These are phyloP conservation scores for Chelonoidis abingdonii DNA, from an alignment of 2,113 vertebrate genomes.

Conservation along the genomic window DNA sequence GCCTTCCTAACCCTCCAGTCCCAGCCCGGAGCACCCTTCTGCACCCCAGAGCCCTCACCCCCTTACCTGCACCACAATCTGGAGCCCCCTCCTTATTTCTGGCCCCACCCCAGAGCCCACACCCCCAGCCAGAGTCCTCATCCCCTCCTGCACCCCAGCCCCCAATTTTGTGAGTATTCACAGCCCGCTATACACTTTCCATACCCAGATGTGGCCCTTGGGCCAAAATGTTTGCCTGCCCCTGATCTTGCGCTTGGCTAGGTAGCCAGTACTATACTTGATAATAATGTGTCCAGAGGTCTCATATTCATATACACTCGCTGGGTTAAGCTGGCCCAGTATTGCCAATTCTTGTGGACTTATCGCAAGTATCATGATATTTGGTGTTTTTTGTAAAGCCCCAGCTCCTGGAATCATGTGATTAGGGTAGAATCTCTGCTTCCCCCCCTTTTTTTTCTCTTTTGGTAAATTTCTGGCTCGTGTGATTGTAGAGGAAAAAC, in stretches of 20 bases:
- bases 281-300: rapidly evolving
- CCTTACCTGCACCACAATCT: no score
- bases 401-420: not conserved
- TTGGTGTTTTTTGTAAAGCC: not conserved
- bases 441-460: not conserved
- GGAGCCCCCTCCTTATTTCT: no score
- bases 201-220: no score
- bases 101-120: no score
- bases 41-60: no score
- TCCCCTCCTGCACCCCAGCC: no score
- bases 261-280: not conserved
- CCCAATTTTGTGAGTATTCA: no score
- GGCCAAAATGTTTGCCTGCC: no score
- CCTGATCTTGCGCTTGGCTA: not conserved
- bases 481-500: not conserved
- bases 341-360: not conserved
- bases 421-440: not conserved
- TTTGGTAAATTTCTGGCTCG: not conserved
- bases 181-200: no score
- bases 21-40: no score
- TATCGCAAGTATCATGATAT: not conserved
- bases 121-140: no score
- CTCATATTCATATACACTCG: rapidly evolving
- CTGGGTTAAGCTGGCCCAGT: not conserved
- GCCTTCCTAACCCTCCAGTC: no score